A percentile compares a stretch with the other conserved stretches of the same genome.
These are phyloP conservation scores for Tachysurus vachellii DNA, from an alignment of 2,113 vertebrate species.

Conservation along the genomic window DNA sequence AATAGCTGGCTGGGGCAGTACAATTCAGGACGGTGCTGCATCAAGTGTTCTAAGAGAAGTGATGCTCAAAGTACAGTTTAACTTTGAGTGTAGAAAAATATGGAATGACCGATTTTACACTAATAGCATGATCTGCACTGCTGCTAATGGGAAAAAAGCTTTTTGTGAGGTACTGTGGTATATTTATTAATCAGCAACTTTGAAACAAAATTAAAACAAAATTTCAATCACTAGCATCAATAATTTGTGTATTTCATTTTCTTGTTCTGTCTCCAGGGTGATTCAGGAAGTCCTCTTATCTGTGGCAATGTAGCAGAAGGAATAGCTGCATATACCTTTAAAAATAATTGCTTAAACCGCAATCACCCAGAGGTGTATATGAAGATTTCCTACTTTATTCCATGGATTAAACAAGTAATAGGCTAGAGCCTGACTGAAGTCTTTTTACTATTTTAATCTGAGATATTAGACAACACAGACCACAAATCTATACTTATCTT, in stretches of 20 bases:
- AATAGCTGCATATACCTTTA: constrained; percentile 39
- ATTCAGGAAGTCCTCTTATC: constrained; percentile 54
- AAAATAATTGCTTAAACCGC: constrained; percentile 9
- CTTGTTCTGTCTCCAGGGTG: constrained; percentile 41
- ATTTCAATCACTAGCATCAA: not conserved
- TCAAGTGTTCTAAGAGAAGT: constrained; percentile 47
- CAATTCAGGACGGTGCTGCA: not conserved
- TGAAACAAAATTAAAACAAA: not conserved
- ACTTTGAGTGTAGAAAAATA: constrained; percentile 17
- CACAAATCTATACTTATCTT: not conserved
- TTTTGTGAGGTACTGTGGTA: constrained; percentile 50
- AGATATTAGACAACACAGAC: not conserved
- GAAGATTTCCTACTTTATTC: constrained; percentile 40
- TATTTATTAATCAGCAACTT: too few species aligned
- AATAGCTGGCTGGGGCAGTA: constrained; percentile 51
- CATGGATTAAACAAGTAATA: constrained; percentile 49
- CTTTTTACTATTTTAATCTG: not conserved
- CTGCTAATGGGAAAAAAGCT: constrained; percentile 24
- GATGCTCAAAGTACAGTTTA: constrained; percentile 22
- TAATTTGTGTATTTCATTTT: not conserved
- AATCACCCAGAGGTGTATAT: constrained; percentile 48
- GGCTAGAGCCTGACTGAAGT: not conserved
- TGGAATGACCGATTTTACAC: constrained; percentile 19
- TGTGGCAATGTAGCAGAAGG: constrained; percentile 40
- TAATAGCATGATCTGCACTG: constrained; percentile 48